phyloP scores from a whole-genome alignment of 1,140 invertebrate species.

The Nylanderia fulva region DNA sequence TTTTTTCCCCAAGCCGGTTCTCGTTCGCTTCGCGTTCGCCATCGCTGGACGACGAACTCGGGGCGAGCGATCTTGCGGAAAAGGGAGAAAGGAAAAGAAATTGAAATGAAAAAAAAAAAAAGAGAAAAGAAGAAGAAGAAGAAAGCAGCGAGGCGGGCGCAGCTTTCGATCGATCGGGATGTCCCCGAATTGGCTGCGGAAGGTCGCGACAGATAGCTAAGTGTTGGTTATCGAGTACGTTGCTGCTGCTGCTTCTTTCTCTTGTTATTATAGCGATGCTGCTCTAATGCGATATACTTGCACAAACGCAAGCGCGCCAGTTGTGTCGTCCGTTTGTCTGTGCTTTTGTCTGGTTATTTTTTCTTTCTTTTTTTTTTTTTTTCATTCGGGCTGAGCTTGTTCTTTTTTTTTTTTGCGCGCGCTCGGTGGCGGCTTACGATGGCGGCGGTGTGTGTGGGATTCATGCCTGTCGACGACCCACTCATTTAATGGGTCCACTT shows the following conservation, averaged over 20 bases:
- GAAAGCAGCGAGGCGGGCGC: slow-evolving; percentile 37
- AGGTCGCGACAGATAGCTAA: not conserved
- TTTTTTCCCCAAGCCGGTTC: slow-evolving; percentile 14
- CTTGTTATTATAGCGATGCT: slow-evolving; percentile 28
- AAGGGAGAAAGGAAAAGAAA: slow-evolving; percentile 47
- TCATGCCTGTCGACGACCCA: slow-evolving; percentile 46
- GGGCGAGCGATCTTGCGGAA: slow-evolving; percentile 51
- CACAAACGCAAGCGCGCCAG: slow-evolving; percentile 14
- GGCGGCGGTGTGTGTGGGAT: slow-evolving; percentile 39
- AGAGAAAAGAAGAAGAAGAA: slow-evolving; percentile 44
- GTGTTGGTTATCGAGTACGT: slow-evolving; percentile 49
- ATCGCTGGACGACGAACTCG: slow-evolving; percentile 38
- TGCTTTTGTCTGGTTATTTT: too few species aligned
- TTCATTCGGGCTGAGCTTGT: slow-evolving; percentile 42
- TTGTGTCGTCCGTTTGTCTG: slow-evolving; percentile 30
- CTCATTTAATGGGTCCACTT: slow-evolving; percentile 83
- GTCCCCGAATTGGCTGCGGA: slow-evolving; percentile 17
- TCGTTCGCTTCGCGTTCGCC: slow-evolving; percentile 50
- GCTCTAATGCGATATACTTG: slow-evolving; percentile 13
- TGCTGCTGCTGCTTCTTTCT: slow-evolving; percentile 45
- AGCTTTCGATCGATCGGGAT: slow-evolving; percentile 29
- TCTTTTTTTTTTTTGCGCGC: slow-evolving; percentile 12
- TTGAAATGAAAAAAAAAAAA: slow-evolving; percentile 30
- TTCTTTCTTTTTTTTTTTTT: too few species aligned
- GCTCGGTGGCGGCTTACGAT: slow-evolving; percentile 17